Evolutionary conservation across 53 echinoderm and acorn worm species (phyloP).

Genomic region (Luidia sarsii): DNA sequence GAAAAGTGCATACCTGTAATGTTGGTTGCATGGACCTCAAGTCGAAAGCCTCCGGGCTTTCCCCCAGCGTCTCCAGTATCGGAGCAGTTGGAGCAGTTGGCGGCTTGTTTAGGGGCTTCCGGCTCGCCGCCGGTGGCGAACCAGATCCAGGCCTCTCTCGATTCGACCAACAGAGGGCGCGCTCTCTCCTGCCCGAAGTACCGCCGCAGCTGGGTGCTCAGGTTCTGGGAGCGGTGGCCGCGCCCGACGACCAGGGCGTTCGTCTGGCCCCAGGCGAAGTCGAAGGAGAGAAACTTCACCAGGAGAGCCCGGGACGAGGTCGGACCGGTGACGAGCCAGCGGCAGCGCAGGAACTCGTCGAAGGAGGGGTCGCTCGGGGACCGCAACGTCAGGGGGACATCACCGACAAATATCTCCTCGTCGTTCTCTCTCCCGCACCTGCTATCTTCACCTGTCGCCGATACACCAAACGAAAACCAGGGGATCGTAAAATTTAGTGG

Average conservation of each 20-base stretch:
- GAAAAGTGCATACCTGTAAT: conserved; percentile 43
- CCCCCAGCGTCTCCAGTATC: not conserved
- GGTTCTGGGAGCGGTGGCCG: conserved; percentile 8
- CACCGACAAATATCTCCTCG: too few relatives aligned
- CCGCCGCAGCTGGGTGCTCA: not conserved
- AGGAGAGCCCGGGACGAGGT: not conserved
- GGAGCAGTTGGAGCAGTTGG: not conserved
- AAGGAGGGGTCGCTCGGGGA: conserved; percentile 23
- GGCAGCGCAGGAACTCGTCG: not conserved
- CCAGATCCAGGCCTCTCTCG: conserved; percentile 21
- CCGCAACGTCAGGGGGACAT: not conserved
- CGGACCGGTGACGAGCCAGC: conserved; percentile 26
- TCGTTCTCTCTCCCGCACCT: not conserved
- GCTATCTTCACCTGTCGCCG: conserved; percentile 12
- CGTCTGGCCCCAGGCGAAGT: not conserved
- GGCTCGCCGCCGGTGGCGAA: not conserved
- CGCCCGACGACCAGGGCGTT: conserved; percentile 16
- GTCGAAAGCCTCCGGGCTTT: conserved; percentile 8
- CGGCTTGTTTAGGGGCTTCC: too few relatives aligned
- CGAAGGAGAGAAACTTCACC: conserved; percentile 18
- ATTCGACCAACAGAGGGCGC: conserved; percentile 2
- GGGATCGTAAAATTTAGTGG: too few relatives aligned
- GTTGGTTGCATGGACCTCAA: conserved; percentile 30
- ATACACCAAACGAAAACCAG: too few relatives aligned
- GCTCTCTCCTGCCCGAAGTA: not conserved